Percentiles rank a stretch among this genome's conserved stretches.
phyloP scores from a whole-genome alignment of 2,113 vertebrate genomes.

The Pygoscelis antarcticus region DNA sequence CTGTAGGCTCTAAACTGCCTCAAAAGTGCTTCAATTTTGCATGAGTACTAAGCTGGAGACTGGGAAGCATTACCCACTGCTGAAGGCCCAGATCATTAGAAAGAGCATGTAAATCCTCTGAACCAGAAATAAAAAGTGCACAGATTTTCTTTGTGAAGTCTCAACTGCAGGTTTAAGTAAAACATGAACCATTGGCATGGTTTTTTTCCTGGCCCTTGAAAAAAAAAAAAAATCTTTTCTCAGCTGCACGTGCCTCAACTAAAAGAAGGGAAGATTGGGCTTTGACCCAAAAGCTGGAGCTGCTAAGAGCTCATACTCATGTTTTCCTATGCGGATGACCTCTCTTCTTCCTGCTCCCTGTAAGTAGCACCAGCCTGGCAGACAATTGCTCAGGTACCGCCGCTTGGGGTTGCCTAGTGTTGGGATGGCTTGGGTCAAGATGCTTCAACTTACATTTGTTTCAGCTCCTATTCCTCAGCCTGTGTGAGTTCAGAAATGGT shows the following conservation, averaged over 20 bases:
- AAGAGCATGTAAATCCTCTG: slow-evolving; percentile 81
- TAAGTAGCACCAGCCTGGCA: not conserved
- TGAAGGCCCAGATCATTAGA: slow-evolving; percentile 80
- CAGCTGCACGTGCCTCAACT: not conserved
- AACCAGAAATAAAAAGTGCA: slow-evolving; percentile 84
- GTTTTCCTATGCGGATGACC: not conserved
- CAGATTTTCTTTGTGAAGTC: slow-evolving; percentile 75
- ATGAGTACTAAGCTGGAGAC: slow-evolving; percentile 85
- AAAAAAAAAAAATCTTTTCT: not conserved
- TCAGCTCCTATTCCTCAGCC: not conserved
- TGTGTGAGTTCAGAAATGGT: not conserved
- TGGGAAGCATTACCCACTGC: slow-evolving; percentile 76
- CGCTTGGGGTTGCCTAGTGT: not conserved
- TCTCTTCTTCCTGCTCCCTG: not conserved
- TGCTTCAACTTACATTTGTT: not conserved
- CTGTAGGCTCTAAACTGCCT: slow-evolving; percentile 72
- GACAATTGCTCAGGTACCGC: not conserved
- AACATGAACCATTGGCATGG: slow-evolving; percentile 47
- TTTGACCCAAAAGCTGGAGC: slow-evolving; percentile 21
- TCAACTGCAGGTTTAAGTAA: slow-evolving; percentile 69
- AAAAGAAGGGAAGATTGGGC: not conserved
- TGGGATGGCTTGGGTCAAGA: not conserved
- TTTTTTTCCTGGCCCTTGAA: not conserved
- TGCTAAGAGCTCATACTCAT: not conserved
- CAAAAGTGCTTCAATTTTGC: slow-evolving; percentile 86